Conservation (phyloP, 2,797 vertebrate genomes). For the Eulemur mongoz region DNA sequence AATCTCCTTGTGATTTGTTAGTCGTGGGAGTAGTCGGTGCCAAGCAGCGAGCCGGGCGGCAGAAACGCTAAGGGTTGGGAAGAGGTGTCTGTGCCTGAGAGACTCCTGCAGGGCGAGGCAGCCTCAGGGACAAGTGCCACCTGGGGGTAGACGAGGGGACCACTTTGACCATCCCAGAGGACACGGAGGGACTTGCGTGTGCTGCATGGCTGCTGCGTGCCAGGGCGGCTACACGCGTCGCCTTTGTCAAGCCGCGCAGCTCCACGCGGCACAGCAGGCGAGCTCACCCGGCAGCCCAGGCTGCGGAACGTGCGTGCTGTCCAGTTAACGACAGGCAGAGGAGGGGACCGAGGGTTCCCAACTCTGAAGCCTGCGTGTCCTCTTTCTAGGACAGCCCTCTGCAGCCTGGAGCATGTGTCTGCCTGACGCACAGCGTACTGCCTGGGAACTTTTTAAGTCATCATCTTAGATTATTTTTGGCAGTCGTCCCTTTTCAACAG, state of each 20-base stretch:
- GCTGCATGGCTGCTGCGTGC: rapidly evolving
- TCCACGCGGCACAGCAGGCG: neutral
- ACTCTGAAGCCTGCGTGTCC: rapidly evolving
- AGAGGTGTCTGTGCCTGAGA: neutral
- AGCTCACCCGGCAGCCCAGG: rapidly evolving
- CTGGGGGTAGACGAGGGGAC: no score
- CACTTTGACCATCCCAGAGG: rapidly evolving
- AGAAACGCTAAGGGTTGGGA: neutral
- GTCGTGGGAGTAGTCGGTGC: neutral
- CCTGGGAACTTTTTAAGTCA: neutral
- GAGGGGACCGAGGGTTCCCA: neutral
- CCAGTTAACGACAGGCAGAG: no score
- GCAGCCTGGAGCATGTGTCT: neutral
- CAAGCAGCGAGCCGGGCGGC: no score
- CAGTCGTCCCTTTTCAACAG: neutral
- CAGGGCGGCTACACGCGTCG: rapidly evolving
- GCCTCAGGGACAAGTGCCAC: neutral
- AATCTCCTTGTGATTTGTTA: neutral
- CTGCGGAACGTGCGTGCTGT: rapidly evolving
- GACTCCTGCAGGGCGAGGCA: neutral
- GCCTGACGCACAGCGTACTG: rapidly evolving
- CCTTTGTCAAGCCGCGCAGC: rapidly evolving
- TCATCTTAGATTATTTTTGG: no score
- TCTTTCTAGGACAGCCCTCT: no score
- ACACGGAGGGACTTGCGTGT: neutral